phyloP scores from a whole-genome alignment of 2,797 vertebrate species.

The Caiman crocodilus region DNA sequence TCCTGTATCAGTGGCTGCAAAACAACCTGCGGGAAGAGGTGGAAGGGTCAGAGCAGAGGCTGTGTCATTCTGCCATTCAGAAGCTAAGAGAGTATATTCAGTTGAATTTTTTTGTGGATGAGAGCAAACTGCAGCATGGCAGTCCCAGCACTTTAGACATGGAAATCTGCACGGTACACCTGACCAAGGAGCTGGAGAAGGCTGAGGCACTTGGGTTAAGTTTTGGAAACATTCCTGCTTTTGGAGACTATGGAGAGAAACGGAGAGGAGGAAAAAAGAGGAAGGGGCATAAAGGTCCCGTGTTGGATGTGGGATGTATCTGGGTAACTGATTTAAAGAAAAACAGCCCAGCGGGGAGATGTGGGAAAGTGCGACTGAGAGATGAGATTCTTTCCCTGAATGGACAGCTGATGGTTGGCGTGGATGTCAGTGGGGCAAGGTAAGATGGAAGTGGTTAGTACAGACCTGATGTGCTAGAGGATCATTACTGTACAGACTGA shows the following conservation, averaged over 20 bases:
- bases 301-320: conserved; percentile 94
- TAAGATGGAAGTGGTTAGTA: conserved; percentile 67
- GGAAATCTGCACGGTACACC: conserved; percentile 89
- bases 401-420: conserved; percentile 96
- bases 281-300: conserved; percentile 87
- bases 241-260: conserved; percentile 92
- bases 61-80: conserved; percentile 90
- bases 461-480: neutral
- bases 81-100: conserved; percentile 95
- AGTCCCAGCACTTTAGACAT: conserved; percentile 78
- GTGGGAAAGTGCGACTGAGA: conserved; percentile 90
- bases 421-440: conserved; percentile 95
- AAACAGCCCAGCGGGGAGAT: conserved; percentile 90
- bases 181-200: conserved; percentile 85
- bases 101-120: conserved; percentile 90
- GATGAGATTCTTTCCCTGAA: conserved; percentile 95
- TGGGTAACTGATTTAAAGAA: conserved; percentile 97
- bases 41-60: conserved; percentile 75
- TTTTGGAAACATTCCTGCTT: conserved; percentile 96
- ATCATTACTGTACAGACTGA: neutral
- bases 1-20: conserved; percentile 91
- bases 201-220: conserved; percentile 89
- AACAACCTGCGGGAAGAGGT: conserved; percentile 79
- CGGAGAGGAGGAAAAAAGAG: conserved; percentile 88
- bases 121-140: conserved; percentile 63